phyloP scores from a whole-genome alignment of 2,113 vertebrate genomes.

The Tenebrosternarchus preto region DNA sequence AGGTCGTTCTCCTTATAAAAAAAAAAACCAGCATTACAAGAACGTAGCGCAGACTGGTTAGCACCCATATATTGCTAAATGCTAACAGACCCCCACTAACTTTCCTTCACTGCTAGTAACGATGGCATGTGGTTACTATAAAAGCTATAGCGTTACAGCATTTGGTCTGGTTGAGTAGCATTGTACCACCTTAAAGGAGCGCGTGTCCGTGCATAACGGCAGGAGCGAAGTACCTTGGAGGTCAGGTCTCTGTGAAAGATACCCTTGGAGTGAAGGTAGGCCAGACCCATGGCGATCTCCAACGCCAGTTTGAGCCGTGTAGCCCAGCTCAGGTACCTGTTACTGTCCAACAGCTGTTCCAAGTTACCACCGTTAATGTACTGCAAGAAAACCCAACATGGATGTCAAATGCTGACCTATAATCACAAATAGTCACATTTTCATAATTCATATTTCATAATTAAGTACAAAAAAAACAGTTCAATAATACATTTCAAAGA shows the following conservation, averaged over 20 bases:
- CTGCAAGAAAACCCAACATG: conserved; percentile 66
- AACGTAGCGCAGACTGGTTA: no score
- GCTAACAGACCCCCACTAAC: not conserved
- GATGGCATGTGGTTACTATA: not conserved
- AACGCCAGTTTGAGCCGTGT: conserved; percentile 86
- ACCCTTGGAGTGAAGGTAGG: conserved; percentile 94
- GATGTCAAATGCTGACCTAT: no score
- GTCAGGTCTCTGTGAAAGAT: conserved; percentile 98
- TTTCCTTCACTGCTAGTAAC: not conserved
- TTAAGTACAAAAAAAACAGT: no score
- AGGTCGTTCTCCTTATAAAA: no score
- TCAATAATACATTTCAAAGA: no score
- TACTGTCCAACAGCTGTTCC: conserved; percentile 93
- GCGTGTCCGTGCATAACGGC: no score
- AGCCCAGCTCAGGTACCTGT: conserved; percentile 89
- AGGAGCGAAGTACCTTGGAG: conserved; percentile 82
- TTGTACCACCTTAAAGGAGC: not conserved
- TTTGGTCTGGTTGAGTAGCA: not conserved
- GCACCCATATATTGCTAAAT: not conserved
- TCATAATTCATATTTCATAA: not conserved
- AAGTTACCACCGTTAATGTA: conserved; percentile 97
- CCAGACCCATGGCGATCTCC: conserved; percentile 88
- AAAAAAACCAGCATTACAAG: no score
- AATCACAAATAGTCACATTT: not conserved
- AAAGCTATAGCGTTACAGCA: no score